Evolutionary conservation across 2,888 invertebrate genomes (phyloP).

Genomic region (Augochlorella aurata): DNA sequence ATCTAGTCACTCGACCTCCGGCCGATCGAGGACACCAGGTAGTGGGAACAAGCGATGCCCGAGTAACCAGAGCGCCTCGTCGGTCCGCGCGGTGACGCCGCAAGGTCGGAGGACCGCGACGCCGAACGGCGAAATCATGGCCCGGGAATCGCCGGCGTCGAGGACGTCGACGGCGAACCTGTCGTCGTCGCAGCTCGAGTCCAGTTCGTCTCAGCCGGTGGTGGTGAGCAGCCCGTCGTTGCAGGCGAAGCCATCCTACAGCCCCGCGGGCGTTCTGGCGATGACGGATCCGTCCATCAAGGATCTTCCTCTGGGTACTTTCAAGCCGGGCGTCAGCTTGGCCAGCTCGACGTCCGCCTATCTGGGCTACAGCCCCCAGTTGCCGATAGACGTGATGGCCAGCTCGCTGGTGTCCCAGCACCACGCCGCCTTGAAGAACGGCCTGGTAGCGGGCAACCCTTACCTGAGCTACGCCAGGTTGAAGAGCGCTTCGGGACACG

Average conservation of each 20-base stretch:
- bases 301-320: conserved; percentile 86
- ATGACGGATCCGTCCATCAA: conserved; percentile 87
- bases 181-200: conserved; percentile 72
- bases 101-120: conserved; percentile 85
- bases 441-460: conserved; percentile 84
- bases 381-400: conserved; percentile 90
- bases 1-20: conserved; percentile 77
- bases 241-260: conserved; percentile 81
- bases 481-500: conserved; percentile 88
- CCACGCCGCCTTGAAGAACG: conserved; percentile 88
- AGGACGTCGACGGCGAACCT: conserved; percentile 74
- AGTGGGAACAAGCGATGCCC: conserved; percentile 84
- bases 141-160: conserved; percentile 77
- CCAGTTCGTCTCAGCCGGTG: conserved; percentile 52
- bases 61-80: conserved; percentile 90
- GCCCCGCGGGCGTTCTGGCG: conserved; percentile 82
- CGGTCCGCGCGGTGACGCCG: conserved; percentile 85
- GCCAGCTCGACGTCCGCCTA: conserved; percentile 81
- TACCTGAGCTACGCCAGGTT: conserved; percentile 94
- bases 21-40: conserved; percentile 77
- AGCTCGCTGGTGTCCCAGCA: conserved; percentile 90
- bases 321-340: conserved; percentile 83
- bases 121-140: conserved; percentile 74
- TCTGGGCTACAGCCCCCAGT: conserved; percentile 86
- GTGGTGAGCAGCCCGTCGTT: conserved; percentile 70